Evolutionary conservation across 2,113 vertebrate species (phyloP), one percentile per base, ranked within the genome.

Genomic region (Oncorhynchus tshawytscha): DNA sequence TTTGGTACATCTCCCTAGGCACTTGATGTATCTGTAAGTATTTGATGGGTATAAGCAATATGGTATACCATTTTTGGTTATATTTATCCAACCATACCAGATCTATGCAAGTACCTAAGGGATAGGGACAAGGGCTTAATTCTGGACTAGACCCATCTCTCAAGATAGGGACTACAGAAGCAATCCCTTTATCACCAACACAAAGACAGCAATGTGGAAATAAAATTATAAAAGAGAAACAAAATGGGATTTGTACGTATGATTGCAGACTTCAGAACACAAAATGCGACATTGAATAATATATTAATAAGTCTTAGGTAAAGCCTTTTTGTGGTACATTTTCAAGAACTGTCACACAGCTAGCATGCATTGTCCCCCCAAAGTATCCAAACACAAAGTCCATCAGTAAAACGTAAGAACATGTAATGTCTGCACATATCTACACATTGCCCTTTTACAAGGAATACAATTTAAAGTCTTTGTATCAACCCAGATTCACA

Each of bases 361-460:
- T 92, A 89, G 94, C 95, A 96, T 95, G 95, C 95, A 95, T 94
- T 93, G 92, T 94, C 85, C 93, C 39, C 39, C 89, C 93, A 77
- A 86, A 82, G 72, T 87, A 78, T 59, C 59, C 45, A 72, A 89
- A 88, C 78, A 88, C 78, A 67, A 80, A 83, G 81, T 70, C 39
- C 81, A 91, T 83, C 34, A 49, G 81, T 79, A 87, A 85, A 89
- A 90, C 82, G 77, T 75, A 73, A 78, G 87, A 84, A 75, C 64
- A 68, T 67, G 59, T 62, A 1, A 92, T 91, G 94, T 94, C 93
- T 96, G 95, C 91, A 96, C 96, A 95, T 95, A 96, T 98, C 95
- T 97, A 99, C 94, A 95, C 94, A 96, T 97, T 98, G 97, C 96
- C 96, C 96, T 95, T 92, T 94, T 94, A 95, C 93, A 94, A 95